Evolutionary conservation across 1,140 invertebrate genomes (phyloP).

Genomic region (Drosophila kohkoa): DNA sequence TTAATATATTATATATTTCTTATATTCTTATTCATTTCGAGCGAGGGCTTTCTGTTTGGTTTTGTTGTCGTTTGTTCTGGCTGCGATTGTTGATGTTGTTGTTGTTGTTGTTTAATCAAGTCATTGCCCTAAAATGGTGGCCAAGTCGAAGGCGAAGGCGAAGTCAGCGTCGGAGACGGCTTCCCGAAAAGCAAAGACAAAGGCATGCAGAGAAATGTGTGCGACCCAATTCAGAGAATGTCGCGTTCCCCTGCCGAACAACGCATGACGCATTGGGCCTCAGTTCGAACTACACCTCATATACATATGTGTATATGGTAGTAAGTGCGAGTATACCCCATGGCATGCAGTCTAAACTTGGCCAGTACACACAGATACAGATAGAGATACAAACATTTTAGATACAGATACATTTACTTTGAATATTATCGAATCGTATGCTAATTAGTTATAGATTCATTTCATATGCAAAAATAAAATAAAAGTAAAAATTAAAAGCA

Average conservation of each 20-base stretch:
- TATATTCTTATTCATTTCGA: constrained; percentile 2
- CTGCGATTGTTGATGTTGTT: constrained; percentile 2
- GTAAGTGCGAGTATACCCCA: constrained; percentile 14
- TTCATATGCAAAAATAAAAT: constrained; percentile 52
- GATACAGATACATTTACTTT: constrained; percentile 21
- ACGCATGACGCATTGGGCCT: constrained; percentile 49
- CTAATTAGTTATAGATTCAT: constrained; percentile 65
- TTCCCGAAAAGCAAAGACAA: constrained; percentile 41
- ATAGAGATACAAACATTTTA: constrained; percentile 22
- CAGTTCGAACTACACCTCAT: constrained; percentile 6
- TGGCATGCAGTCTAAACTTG: not conserved
- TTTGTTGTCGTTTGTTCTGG: constrained; percentile 10
- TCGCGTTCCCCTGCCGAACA: constrained; percentile 49
- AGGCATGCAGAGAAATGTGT: constrained; percentile 43
- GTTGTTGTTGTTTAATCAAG: constrained; percentile 60
- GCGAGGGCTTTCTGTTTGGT: constrained; percentile 11
- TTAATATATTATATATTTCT: constrained; percentile 14
- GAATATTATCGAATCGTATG: constrained; percentile 76
- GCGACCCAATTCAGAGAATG: constrained; percentile 43
- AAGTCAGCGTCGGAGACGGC: not conserved
- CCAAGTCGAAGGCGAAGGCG: constrained; percentile 50
- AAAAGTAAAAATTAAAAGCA: constrained; percentile 51
- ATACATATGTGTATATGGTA: not conserved
- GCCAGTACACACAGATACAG: not conserved
- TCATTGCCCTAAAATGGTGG: constrained; percentile 78